Conservation (phyloP, 2,113 vertebrate species). For the Coregonus clupeaformis region DNA sequence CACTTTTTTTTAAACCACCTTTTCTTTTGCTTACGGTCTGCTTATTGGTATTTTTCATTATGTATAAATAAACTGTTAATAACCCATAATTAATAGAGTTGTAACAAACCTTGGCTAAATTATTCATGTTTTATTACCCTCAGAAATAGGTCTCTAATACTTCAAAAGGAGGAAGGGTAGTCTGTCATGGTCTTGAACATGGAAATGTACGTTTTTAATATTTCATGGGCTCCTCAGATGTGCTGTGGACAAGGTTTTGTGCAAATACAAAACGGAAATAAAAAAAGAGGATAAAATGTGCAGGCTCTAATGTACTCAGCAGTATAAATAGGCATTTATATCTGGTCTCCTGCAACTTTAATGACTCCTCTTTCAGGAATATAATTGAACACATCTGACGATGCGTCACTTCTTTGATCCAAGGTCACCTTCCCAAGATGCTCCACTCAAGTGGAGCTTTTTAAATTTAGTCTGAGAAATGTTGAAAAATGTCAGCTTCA, state of each 20-base stretch:
- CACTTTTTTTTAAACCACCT: background rate
- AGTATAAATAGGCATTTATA: conserved; percentile 53
- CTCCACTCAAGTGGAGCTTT: background rate
- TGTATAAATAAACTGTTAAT: conserved; percentile 33
- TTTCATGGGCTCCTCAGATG: conserved; percentile 48
- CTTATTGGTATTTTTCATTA: conserved; percentile 3
- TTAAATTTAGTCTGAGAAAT: background rate
- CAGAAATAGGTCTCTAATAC: conserved; percentile 50
- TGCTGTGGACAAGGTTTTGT: conserved; percentile 25
- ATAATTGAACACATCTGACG: conserved; percentile 39
- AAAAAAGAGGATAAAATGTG: background rate
- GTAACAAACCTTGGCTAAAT: conserved; percentile 48
- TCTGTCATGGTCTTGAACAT: conserved; percentile 31
- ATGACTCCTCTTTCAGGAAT: conserved; percentile 53
- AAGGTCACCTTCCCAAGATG: conserved; percentile 35
- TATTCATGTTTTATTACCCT: conserved; percentile 54
- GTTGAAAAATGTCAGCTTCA: background rate
- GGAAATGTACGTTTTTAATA: conserved; percentile 48
- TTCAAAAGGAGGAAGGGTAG: conserved; percentile 21
- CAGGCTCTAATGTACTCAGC: background rate
- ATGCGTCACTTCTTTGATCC: conserved; percentile 20
- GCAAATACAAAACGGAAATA: conserved; percentile 3
- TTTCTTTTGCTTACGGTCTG: background rate
- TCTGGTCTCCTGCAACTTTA: conserved; percentile 56
- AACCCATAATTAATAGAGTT: conserved; percentile 45